A percentile compares a stretch with the other conserved stretches of the same genome.
Evolutionary conservation across 2,888 invertebrate genomes (phyloP).

Genomic region (Synanthedon myopaeformis): DNA sequence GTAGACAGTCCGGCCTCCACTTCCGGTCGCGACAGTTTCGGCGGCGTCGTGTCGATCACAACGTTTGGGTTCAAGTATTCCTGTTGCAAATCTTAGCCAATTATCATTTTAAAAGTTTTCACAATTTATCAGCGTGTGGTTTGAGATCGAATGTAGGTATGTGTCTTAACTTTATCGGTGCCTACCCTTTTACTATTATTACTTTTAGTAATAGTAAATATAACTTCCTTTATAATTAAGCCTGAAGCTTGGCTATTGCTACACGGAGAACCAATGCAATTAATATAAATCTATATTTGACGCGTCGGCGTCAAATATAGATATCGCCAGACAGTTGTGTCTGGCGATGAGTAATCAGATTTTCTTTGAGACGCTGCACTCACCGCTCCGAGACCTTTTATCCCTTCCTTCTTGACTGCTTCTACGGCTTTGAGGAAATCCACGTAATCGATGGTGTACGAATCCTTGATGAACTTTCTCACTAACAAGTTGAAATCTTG

Average conservation of each 20-base stretch:
- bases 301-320: too few relatives aligned
- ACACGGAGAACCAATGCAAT: too few relatives aligned
- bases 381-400: slow-evolving; percentile 67
- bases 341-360: not conserved
- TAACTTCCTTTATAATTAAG: too few relatives aligned
- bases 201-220: too few relatives aligned
- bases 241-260: too few relatives aligned
- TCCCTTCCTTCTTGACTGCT: slow-evolving; percentile 72
- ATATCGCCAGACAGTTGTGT: too few relatives aligned
- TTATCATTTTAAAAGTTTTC: too few relatives aligned
- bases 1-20: slow-evolving; percentile 63
- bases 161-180: too few relatives aligned
- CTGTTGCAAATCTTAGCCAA: slow-evolving; percentile 16
- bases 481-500: slow-evolving; percentile 80
- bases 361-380: slow-evolving; percentile 8
- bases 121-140: too few relatives aligned
- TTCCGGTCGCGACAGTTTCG: slow-evolving; percentile 77
- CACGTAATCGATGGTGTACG: slow-evolving; percentile 82
- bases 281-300: too few relatives aligned
- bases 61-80: slow-evolving; percentile 69
- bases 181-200: too few relatives aligned
- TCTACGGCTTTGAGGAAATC: slow-evolving; percentile 79
- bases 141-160: too few relatives aligned
- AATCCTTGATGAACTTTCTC: slow-evolving; percentile 80
- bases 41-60: slow-evolving; percentile 75